phyloP scores from a whole-genome alignment of 2,888 invertebrate species.

The Lamellibrachia columna region DNA sequence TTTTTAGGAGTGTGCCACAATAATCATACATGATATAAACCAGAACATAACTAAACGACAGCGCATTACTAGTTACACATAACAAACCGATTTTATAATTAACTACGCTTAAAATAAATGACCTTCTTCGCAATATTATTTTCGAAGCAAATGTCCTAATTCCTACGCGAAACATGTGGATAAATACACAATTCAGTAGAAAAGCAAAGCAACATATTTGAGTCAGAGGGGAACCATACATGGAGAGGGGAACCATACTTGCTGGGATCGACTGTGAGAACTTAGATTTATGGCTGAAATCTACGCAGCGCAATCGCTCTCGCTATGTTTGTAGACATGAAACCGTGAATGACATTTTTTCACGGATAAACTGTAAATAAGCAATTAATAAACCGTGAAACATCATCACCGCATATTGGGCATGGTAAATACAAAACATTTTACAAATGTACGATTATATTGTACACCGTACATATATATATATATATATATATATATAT shows the following conservation, averaged over 20 bases:
- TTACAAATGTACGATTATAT: too few species aligned
- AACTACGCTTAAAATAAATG: not conserved
- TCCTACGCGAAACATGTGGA: not conserved
- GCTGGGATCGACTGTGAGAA: not conserved
- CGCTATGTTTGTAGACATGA: too few species aligned
- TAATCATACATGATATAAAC: too few species aligned
- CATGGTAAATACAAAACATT: too few species aligned
- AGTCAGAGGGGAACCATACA: not conserved
- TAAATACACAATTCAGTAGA: not conserved
- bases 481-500: too few species aligned
- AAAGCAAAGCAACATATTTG: not conserved
- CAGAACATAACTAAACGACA: not conserved
- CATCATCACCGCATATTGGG: too few species aligned
- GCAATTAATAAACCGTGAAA: too few species aligned
- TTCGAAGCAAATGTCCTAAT: not conserved
- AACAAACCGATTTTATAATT: not conserved
- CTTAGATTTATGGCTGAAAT: not conserved
- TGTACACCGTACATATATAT: too few species aligned
- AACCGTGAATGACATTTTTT: too few species aligned
- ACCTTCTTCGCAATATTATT: not conserved
- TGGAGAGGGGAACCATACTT: not conserved
- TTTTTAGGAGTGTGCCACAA: too few species aligned
- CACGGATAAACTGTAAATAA: too few species aligned
- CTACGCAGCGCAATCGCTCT: not conserved
- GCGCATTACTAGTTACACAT: not conserved